phyloP scores from a whole-genome alignment of 2,797 vertebrate species.

The Parauchenoglanis ngamensis region DNA sequence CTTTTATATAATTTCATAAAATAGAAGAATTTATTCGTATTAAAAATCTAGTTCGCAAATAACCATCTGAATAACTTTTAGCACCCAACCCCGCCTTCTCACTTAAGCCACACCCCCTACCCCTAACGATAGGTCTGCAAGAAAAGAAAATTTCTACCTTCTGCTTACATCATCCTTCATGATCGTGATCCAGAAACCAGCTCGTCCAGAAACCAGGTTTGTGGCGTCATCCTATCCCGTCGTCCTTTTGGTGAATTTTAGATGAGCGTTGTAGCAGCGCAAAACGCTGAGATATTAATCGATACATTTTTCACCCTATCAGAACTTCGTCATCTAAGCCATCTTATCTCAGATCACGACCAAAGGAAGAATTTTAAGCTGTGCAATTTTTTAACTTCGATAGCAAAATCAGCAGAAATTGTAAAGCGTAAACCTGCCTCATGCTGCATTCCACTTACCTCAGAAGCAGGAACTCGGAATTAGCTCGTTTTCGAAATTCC shows the following conservation, averaged over 20 bases:
- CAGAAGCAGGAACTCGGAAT: too few species aligned
- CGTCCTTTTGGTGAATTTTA: neutral
- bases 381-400: neutral
- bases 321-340: neutral
- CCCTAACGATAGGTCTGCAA: neutral
- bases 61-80: neutral
- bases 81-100: neutral
- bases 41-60: neutral
- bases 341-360: neutral
- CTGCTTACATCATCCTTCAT: neutral
- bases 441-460: neutral
- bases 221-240: neutral
- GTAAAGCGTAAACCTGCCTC: neutral
- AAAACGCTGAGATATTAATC: too few species aligned
- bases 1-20: neutral
- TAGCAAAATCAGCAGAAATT: neutral
- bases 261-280: neutral
- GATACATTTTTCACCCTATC: too few species aligned
- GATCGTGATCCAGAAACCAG: neutral
- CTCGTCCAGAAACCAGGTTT: too few species aligned
- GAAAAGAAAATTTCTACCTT: neutral
- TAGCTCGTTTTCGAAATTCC: neutral
- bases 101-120: neutral
- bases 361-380: neutral
- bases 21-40: neutral